These are phyloP conservation scores for Meteorus sp. DNA, from an alignment of 1,140 invertebrate genomes.

Conservation along the genomic window DNA sequence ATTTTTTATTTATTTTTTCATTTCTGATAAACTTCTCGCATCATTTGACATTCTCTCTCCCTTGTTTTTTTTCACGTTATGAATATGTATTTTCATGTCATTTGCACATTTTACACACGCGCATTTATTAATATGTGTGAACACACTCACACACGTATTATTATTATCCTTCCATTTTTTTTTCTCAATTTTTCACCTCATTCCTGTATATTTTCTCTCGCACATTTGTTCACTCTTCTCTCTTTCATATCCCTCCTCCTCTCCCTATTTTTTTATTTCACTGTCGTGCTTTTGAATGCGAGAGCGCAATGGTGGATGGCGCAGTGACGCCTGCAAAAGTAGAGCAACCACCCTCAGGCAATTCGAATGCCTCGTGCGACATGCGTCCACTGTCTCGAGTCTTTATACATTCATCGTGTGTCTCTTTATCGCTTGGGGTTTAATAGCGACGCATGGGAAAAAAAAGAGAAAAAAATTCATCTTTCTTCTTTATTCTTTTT, in stretches of 20 bases:
- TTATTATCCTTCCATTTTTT: neutral
- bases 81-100: neutral
- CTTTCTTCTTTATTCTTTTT: neutral
- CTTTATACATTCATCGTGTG: constrained; percentile 19
- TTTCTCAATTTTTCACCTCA: neutral
- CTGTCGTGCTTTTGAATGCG: constrained; percentile 10
- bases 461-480: neutral
- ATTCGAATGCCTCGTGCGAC: constrained; percentile 28
- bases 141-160: constrained; percentile 1
- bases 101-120: constrained; percentile 1
- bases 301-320: neutral
- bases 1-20: too few species aligned
- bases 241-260: constrained; percentile 24
- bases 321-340: constrained; percentile 37
- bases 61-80: too few species aligned
- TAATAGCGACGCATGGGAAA: neutral
- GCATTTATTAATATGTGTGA: neutral
- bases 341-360: constrained; percentile 41
- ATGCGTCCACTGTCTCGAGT: constrained; percentile 26
- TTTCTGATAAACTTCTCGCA: neutral
- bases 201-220: neutral
- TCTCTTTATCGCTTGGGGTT: constrained; percentile 21
- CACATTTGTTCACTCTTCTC: neutral
- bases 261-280: constrained; percentile 15
- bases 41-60: too few species aligned